Evolutionary conservation across 1,140 invertebrate genomes (phyloP).

Genomic region (Lycorma delicatula): DNA sequence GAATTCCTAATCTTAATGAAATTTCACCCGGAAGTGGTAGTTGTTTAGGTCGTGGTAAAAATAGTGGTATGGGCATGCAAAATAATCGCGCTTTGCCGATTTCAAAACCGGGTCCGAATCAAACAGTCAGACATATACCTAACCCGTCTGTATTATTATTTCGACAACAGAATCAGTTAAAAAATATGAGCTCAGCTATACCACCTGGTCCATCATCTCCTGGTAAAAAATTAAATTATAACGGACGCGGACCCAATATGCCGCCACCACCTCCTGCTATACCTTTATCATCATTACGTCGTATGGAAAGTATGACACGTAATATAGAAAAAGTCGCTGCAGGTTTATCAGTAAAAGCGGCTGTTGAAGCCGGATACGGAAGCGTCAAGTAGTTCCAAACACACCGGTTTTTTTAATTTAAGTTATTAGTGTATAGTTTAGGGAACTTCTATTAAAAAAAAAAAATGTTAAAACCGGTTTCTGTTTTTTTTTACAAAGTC

Average conservation of each 20-base stretch:
- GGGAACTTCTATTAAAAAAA: neutral
- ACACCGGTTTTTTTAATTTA: no score
- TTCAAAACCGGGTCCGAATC: slow-evolving; percentile 33
- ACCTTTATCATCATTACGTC: slow-evolving; percentile 24
- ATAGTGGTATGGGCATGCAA: slow-evolving; percentile 3
- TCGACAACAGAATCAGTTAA: slow-evolving; percentile 21
- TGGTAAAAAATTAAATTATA: slow-evolving; percentile 2
- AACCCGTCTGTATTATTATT: slow-evolving; percentile 34
- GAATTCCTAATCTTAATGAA: neutral
- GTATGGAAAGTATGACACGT: slow-evolving; percentile 32
- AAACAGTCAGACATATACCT: slow-evolving; percentile 36
- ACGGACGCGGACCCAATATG: slow-evolving; percentile 3
- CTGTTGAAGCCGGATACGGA: slow-evolving; percentile 12
- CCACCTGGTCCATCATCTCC: neutral
- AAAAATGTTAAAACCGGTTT: neutral
- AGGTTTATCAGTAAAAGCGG: slow-evolving; percentile 28
- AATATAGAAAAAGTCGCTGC: slow-evolving; percentile 33
- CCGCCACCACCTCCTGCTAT: slow-evolving; percentile 19
- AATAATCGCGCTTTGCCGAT: neutral
- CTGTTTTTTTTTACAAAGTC: neutral
- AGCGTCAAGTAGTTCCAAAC: neutral
- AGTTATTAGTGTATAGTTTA: neutral
- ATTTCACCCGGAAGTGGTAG: neutral
- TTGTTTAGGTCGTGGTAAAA: neutral
- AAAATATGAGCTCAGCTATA: neutral